Base-by-base conservation (phyloP, 1,140 invertebrate genomes). In the Aphelenchoides besseyi region DNA sequence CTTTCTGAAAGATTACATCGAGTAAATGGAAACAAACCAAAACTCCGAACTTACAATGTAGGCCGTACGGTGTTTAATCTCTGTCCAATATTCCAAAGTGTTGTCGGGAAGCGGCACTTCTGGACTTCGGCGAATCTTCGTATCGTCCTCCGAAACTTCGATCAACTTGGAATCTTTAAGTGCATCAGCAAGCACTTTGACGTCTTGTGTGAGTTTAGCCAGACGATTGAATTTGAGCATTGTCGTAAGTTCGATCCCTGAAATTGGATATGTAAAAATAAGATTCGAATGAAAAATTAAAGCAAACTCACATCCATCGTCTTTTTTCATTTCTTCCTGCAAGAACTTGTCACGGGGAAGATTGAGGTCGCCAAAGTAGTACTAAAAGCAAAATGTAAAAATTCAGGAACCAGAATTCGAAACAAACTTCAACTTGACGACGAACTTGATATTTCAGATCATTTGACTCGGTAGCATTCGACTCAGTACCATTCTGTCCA, bases 161-260 rank as follows among this genome's bases (percentile, higher is more conserved):
- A 95, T 87, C 0, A 96, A 82, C 32, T 89, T 88, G 61, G 87
- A 88, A n/a, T 89, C 87, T 1, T 92, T 92, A 2, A 97, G 73
- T 0, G 92, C 91, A 69, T 88, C 87, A 2, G 89, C 86, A 74
- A 97, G 93, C 0, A 89, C 87, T 37, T 89, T 86, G 0, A 84
- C 64, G 80, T 95, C 90, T 54, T 86, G 89, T 1, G 89, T 89
- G 0, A 97, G 78, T 29, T 88, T 85, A 0, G 91, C 90, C 37
- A 97, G 87, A 29, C 93, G 88, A 79, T 95, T 94, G 81, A 97
- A 97, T 72, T 90, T 94, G 32, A 92, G 86, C 86, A 97, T 89
- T 0, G 91, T 89, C 0, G 90, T 89, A 37, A 97, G 82, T 1
- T 92, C 89, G 29, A 97, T 88, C 94, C 88, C 87, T 87, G 68